Conservation (phyloP, 30 jellyfish, hydroid and myxozoan species). For the Hydractinia echinata region DNA sequence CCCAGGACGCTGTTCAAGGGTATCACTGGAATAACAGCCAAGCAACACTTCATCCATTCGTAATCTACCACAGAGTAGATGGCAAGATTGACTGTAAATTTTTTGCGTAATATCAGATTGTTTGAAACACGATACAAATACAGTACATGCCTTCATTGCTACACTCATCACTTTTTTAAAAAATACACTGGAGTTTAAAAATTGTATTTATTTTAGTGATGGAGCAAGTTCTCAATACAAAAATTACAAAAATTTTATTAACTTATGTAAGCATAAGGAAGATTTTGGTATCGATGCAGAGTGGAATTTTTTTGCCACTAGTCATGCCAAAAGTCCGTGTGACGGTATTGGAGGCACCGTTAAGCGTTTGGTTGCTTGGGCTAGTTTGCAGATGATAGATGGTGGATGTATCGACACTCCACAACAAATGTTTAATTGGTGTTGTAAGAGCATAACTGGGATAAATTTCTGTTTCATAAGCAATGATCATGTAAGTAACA, state of each 20-base stretch:
- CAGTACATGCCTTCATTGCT: constrained; percentile 22
- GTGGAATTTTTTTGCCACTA: constrained; percentile 58
- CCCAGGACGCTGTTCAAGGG: constrained; percentile 47
- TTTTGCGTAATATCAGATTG: constrained; percentile 33
- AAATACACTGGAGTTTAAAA: background rate
- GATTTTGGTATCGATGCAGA: constrained; percentile 41
- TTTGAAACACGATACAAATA: constrained; percentile 44
- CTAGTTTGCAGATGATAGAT: background rate
- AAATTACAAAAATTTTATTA: constrained; percentile 41
- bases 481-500: background rate
- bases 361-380: constrained; percentile 12
- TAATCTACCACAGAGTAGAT: constrained; percentile 21
- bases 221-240: constrained; percentile 52
- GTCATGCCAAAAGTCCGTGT: constrained; percentile 59
- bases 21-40: constrained; percentile 47
- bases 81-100: constrained; percentile 5
- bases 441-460: background rate
- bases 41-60: constrained; percentile 16
- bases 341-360: constrained; percentile 69
- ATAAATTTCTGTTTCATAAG: background rate
- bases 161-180: background rate
- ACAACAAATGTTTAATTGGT: background rate
- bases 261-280: constrained; percentile 22
- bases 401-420: background rate
- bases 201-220: constrained; percentile 44